Percentiles rank a stretch among this genome's conserved stretches.
phyloP scores from a whole-genome alignment of 2,797 vertebrate genomes.

The Ataeniobius toweri region DNA sequence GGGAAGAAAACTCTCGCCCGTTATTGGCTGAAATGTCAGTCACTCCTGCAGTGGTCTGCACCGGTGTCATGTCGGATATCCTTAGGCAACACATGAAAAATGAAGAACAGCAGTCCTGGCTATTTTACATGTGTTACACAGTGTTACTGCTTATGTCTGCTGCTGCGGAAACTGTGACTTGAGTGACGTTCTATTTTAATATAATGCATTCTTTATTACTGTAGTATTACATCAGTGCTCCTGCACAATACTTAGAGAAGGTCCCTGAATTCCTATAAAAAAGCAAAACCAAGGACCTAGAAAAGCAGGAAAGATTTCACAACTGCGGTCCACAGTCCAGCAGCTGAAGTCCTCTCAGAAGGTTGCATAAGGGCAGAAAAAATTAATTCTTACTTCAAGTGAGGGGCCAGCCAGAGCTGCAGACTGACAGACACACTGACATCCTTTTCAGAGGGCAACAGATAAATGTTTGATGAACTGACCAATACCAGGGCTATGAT shows the following conservation, averaged over 20 bases:
- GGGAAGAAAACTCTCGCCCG: constrained; percentile 78
- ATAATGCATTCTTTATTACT: background rate
- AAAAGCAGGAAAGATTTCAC: background rate
- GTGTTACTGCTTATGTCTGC: constrained; percentile 15
- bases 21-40: constrained; percentile 86
- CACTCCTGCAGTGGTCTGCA: constrained; percentile 77
- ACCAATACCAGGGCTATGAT: constrained; percentile 88
- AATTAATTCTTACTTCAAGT: constrained; percentile 77
- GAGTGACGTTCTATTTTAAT: background rate
- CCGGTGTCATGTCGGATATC: constrained; percentile 79
- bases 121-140: constrained; percentile 52
- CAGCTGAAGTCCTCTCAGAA: background rate
- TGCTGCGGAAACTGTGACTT: constrained; percentile 19
- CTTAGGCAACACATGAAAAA: constrained; percentile 66
- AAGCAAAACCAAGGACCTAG: constrained; percentile 3
- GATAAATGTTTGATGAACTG: constrained; percentile 98
- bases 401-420: constrained; percentile 77
- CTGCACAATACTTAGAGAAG: background rate
- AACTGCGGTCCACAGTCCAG: constrained; percentile 50
- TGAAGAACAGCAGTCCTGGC: constrained; percentile 48
- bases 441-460: constrained; percentile 88
- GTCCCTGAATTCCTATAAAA: constrained; percentile 20
- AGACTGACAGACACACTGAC: constrained; percentile 88
- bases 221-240: background rate
- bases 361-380: constrained; percentile 51